phyloP scores from a whole-genome alignment of 2,113 vertebrate species.

The Eurypyga helias region DNA sequence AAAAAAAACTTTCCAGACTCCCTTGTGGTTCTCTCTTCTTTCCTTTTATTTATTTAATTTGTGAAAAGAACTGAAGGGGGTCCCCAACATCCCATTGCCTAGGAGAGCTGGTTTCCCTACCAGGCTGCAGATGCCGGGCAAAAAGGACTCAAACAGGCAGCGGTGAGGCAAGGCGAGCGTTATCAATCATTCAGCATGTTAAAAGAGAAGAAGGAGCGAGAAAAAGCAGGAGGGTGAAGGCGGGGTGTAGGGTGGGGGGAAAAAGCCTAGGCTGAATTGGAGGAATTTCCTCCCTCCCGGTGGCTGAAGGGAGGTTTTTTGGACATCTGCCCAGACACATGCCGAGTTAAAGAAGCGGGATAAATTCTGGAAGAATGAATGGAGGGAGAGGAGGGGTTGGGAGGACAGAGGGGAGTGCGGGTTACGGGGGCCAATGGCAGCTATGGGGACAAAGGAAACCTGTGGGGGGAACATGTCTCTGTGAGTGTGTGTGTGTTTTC shows the following conservation, averaged over 20 bases:
- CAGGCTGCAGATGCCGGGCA: slow-evolving; percentile 81
- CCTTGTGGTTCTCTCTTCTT: neutral
- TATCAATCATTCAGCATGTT: slow-evolving; percentile 75
- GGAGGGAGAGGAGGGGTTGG: slow-evolving; percentile 60
- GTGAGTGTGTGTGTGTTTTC: neutral
- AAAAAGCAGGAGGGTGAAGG: slow-evolving; percentile 63
- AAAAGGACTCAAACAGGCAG: slow-evolving; percentile 70
- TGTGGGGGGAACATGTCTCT: neutral
- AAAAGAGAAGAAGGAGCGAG: slow-evolving; percentile 75
- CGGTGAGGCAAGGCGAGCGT: slow-evolving; percentile 28
- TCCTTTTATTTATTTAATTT: slow-evolving; percentile 2
- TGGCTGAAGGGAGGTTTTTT: slow-evolving; percentile 81
- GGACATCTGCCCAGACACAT: slow-evolving; percentile 98
- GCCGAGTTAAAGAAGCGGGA: slow-evolving; percentile 83
- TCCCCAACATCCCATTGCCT: slow-evolving; percentile 53
- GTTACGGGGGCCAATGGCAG: neutral
- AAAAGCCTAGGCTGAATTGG: slow-evolving; percentile 63
- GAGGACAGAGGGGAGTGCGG: slow-evolving; percentile 55
- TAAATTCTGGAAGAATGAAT: slow-evolving; percentile 81
- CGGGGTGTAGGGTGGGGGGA: slow-evolving; percentile 36
- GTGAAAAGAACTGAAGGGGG: slow-evolving; percentile 85
- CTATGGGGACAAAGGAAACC: slow-evolving; percentile 66
- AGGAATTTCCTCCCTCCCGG: slow-evolving; percentile 61
- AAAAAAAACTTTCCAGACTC: neutral
- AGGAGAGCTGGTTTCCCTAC: slow-evolving; percentile 78